A percentile compares a stretch with the other conserved stretches of the same genome.
Evolutionary conservation across 1,140 invertebrate genomes (phyloP).

Genomic region (Drosophila arizonae): DNA sequence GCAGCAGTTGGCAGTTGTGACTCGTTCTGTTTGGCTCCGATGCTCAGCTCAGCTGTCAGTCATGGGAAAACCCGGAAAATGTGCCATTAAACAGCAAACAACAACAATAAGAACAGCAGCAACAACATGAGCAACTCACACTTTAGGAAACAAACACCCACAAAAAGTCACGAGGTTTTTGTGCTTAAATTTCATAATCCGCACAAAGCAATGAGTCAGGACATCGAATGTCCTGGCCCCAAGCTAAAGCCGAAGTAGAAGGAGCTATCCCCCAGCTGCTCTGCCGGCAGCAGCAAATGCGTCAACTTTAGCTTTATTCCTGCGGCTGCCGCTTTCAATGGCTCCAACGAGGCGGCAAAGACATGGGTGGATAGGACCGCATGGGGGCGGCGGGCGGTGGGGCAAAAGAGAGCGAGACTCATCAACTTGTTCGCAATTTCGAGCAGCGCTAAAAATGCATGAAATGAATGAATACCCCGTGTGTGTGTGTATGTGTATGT

Average conservation of each 20-base stretch:
- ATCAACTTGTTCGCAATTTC: constrained; percentile 62
- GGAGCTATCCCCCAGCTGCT: not conserved
- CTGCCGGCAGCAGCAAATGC: not conserved
- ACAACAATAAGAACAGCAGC: constrained; percentile 46
- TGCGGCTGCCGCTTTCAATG: constrained; percentile 50
- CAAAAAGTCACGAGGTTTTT: constrained; percentile 59
- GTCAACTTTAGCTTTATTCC: constrained; percentile 20
- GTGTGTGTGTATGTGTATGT: constrained; percentile 33
- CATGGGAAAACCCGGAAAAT: constrained; percentile 62
- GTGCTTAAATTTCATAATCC: constrained; percentile 78
- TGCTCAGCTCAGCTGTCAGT: constrained; percentile 25
- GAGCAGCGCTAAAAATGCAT: constrained; percentile 61
- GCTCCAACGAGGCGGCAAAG: constrained; percentile 69
- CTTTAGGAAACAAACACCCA: constrained; percentile 16
- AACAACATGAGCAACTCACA: constrained; percentile 29
- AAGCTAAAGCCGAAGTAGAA: not conserved
- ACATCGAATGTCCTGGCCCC: constrained; percentile 43
- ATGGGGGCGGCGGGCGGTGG: not conserved
- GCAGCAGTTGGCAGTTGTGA: constrained; percentile 26
- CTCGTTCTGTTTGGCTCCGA: not conserved
- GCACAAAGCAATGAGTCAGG: constrained; percentile 60
- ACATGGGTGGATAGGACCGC: constrained; percentile 1
- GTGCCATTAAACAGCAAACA: constrained; percentile 73
- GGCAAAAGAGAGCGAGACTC: constrained; percentile 14
- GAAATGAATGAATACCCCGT: constrained; percentile 52